A percentile compares a stretch with the other conserved stretches of the same genome.
Conservation (phyloP, 2,113 vertebrate species). For the Picathartes gymnocephalus region DNA sequence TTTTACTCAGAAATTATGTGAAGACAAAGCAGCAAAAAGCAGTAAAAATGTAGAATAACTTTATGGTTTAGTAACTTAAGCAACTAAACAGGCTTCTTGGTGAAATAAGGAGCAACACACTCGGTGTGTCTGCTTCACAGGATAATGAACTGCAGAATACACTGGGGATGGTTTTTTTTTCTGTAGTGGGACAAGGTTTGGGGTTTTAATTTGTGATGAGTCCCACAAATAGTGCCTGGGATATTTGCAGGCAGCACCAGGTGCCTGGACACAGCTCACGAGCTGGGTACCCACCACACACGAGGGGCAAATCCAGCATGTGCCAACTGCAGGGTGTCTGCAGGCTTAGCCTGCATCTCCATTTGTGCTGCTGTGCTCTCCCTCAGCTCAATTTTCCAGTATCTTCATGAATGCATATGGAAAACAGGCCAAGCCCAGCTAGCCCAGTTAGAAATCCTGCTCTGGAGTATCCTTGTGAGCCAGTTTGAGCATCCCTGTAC, state of each 20-base stretch:
- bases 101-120: not conserved
- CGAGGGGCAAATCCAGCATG: not conserved
- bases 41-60: slow-evolving; percentile 1
- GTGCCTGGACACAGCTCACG: not conserved
- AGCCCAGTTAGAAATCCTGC: not conserved
- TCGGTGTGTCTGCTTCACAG: not conserved
- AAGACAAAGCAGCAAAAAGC: not conserved
- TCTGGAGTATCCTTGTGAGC: not conserved
- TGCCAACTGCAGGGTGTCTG: not conserved
- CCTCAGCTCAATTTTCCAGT: not conserved
- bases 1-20: slow-evolving; percentile 10
- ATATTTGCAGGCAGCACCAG: not conserved
- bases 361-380: not conserved
- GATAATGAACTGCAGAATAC: not conserved
- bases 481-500: not conserved
- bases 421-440: not conserved
- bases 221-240: not conserved
- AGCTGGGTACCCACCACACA: not conserved
- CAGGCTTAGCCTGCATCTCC: not conserved
- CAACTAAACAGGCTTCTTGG: not conserved
- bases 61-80: not conserved
- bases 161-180: not conserved
- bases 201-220: not conserved
- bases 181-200: not conserved
- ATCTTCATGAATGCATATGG: not conserved